Base-by-base conservation (phyloP, 2,113 vertebrate genomes). In the Aythya baeri region DNA sequence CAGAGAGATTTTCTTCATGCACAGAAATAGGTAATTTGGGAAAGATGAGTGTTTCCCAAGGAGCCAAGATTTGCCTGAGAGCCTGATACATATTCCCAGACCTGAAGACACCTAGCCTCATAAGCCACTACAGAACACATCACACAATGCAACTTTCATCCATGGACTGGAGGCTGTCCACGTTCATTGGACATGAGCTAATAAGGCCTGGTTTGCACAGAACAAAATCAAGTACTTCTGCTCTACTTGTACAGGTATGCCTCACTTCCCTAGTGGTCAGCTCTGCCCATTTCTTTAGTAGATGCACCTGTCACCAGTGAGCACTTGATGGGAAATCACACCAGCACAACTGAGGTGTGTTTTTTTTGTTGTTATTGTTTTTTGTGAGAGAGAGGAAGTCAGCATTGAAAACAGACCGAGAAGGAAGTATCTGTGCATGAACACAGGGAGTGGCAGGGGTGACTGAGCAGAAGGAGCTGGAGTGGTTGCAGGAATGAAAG, bases 131-230 rank as follows among this genome's bases (percentile, higher is more conserved):
- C 34, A 79, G 74, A 85, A 61, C 62, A 50, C 5, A 79, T 46
- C 41, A 52, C 8, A 93, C 94, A 93, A 83, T 89, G 88, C 34
- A 93, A n/a, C 85, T 88, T 89, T 92, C 93, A 74, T 91, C 67
- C 71, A 70, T 17, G 26, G 32, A 34, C 66, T 94, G 95, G 93
- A 94, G 85, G 16, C 88, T 89, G 75, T 87, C 93, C 92, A 91
- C 9, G 1, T 70, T 89, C 75, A 83, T 17, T 77, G 67, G 63
- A 81, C 81, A 81, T 59, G 31, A 91, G 78, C 66, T 91, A 88
- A 93, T 87, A 83, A 79, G 71, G 38, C 29, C 58, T 95, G 87
- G 75, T 63, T 83, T 80, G 44, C 2, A 1, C 36, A 76, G 72
- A 91, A 82, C 26, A 20, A 17, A 50, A 75, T 26, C 58, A 79